These are phyloP conservation scores for Agelaius tricolor DNA, from an alignment of 2,113 vertebrate genomes.

Conservation along the genomic window DNA sequence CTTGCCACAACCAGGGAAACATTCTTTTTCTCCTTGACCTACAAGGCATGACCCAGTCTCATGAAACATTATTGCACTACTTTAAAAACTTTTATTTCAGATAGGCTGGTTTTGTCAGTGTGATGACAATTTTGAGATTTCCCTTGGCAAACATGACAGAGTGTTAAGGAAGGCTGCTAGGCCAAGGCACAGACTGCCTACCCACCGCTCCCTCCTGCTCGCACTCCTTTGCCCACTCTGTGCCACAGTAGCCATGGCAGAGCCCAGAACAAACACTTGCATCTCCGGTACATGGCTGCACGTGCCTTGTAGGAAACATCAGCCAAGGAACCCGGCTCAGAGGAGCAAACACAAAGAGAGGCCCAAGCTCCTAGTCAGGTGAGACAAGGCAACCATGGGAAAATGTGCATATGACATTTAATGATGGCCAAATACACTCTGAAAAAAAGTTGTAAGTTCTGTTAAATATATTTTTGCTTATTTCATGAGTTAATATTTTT, in stretches of 20 bases:
- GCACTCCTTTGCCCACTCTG: accelerated
- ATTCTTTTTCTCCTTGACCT: background rate
- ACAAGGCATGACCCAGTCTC: background rate
- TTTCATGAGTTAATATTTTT: background rate
- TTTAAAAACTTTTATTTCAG: background rate
- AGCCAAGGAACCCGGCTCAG: background rate
- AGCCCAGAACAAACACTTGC: background rate
- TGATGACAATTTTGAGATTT: background rate
- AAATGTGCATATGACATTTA: background rate
- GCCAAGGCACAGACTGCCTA: background rate
- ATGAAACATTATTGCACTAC: background rate
- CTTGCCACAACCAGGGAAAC: background rate
- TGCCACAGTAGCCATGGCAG: accelerated
- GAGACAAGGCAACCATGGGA: background rate
- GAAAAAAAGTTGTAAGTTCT: background rate
- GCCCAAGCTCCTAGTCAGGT: background rate
- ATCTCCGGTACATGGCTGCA: background rate
- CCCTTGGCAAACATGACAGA: background rate
- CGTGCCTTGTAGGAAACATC: background rate
- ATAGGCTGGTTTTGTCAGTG: accelerated
- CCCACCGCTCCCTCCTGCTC: background rate
- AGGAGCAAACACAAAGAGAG: background rate
- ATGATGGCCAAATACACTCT: background rate
- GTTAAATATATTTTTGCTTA: background rate
- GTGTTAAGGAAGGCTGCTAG: background rate